Evolutionary conservation across 2,888 invertebrate genomes (phyloP).

Genomic region (Rugalucina vietnamica): DNA sequence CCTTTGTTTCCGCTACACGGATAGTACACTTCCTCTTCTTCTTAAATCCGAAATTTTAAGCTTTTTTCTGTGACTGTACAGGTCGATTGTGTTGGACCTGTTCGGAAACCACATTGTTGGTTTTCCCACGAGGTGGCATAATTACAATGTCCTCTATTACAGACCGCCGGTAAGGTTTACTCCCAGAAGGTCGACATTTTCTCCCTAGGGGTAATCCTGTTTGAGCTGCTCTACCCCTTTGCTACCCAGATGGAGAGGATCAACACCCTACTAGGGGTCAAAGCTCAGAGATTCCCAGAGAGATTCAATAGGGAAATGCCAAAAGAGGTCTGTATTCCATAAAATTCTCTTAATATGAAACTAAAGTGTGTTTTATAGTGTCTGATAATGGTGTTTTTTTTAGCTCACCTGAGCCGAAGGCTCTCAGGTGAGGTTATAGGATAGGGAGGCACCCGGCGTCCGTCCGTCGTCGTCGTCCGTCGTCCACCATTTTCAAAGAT

Average conservation of each 20-base stretch:
- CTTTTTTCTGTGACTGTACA: neutral
- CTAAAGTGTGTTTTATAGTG: no score
- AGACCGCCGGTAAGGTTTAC: slow-evolving; percentile 74
- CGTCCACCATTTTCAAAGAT: no score
- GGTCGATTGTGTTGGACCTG: neutral
- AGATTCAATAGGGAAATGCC: slow-evolving; percentile 87
- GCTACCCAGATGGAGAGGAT: slow-evolving; percentile 95
- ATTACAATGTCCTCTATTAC: neutral
- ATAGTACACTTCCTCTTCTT: no score
- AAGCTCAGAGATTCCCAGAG: slow-evolving; percentile 89
- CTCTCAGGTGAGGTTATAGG: no score
- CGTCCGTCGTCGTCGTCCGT: no score
- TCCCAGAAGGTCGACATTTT: slow-evolving; percentile 95
- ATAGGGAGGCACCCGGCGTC: no score
- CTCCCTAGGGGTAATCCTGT: slow-evolving; percentile 96
- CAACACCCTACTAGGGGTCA: slow-evolving; percentile 85
- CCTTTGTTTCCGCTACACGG: no score
- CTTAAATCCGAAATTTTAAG: no score
- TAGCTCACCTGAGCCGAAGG: no score
- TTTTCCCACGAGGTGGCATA: neutral
- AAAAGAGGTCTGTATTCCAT: slow-evolving; percentile 69
- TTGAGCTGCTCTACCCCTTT: slow-evolving; percentile 96
- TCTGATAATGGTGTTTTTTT: no score
- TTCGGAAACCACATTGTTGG: no score
- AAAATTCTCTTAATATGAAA: no score